Base-by-base conservation (phyloP, 2,888 invertebrate species). In the Metalampra italica region DNA sequence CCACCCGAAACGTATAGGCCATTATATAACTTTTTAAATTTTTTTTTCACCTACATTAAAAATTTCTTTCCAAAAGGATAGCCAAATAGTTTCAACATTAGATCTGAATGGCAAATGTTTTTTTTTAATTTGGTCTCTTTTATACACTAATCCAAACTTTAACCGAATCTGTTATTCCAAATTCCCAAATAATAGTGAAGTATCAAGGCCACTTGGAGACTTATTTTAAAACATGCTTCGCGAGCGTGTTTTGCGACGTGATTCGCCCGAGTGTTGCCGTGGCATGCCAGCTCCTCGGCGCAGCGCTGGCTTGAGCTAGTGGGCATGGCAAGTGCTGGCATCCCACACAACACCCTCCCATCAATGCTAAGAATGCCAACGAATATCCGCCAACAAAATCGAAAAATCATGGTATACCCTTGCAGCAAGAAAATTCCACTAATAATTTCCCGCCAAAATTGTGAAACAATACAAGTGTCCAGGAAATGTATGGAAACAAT, bases 191-290 rank as follows among this genome's bases (percentile, higher is more conserved):
- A 82, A 84, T 79, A 83, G 75, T 78, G 83, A 86, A 88, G 86
- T 87, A 86, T 86, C 87, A 88, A 89, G 88, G 88, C 88, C 88
- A 89, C 88, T 85, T 86, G 79, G 82, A 86, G 86, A 87, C 87
- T 87, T 86, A 86, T 77, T 76, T 71, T 81, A 73, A 75, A 78
- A 78, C 75, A 76, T 74, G 75, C 72, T 66, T 64, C 55, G 60
- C 72, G 72, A 77, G 71, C 78, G 73, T 74, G 75, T 75, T 68
- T 65, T 75, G 82, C 82, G 85, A 80, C 82, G 79, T 75, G 72
- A 73, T 75, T 67, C 64, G 66, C 75, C 68, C 64, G 67, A 66
- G 63, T 60, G 61, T 52, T 50, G 53, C 52, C 43, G 40, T 59
- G 34, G n/a, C 30, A 55, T 45, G 29, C 29, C 46, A 40, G 41